Evolutionary conservation across 2,888 invertebrate species (phyloP), one percentile per base, ranked within the genome.

Genomic region (Andrena haemorrhoa): DNA sequence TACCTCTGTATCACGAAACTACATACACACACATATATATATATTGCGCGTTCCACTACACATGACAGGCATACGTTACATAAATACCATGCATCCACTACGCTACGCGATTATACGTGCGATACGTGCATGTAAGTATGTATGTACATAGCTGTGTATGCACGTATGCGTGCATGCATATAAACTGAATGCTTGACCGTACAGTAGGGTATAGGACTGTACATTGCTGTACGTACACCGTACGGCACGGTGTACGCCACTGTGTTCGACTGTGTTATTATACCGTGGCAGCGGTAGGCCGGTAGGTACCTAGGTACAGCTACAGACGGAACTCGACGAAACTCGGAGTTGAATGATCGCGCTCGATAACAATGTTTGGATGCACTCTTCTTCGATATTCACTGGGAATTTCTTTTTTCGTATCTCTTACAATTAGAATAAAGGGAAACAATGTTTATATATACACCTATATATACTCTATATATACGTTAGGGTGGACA

Each of bases 31-130:
- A 16, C 41, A 41, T 16, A 16, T 41, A 41, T 41, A 12, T 16
- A 84, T 84, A 86, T 84, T 84, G 66, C 68, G 82, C 82, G 73
- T 68, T 82, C 65, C 66, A 77, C 75, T 70, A 82, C 79, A 83
- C 72, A 82, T 79, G 78, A 72, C 82, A 82, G 53, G 63, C 79
- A 71, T 70, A 73, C 86, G 79, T 82, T 82, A 86, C 82, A 66
- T 78, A 73, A 71, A 75, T 75, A 77, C 66, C 71, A 79, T 71
- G 49, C 74, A 66, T 78, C 74, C 66, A 70, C 65, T 41, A 71
- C 66, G 10, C 79, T 33, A 71, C 66, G 10, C 79, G 66, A 74
- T 74, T 60, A 61, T 64, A 82, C 49, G 41, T 41, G 41, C 10
- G 41, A 41, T 41, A 16, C 41, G 41, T 1, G 41, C 41, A 5